These are phyloP conservation scores for Meloidogyne hapla DNA, from an alignment of 1,140 invertebrate genomes.

Conservation along the genomic window DNA sequence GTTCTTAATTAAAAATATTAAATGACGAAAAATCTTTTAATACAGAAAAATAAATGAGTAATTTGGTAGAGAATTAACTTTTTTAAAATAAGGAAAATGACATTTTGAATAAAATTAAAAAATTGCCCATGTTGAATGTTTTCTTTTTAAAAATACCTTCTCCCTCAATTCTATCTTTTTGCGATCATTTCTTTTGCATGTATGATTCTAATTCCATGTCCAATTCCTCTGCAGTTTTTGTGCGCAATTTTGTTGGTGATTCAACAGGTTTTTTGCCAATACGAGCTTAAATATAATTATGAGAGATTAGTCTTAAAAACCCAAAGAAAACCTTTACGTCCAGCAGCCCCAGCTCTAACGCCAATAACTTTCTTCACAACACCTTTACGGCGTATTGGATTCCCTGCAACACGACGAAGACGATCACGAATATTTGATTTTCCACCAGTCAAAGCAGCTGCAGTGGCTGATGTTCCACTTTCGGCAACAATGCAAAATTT, in stretches of 20 bases:
- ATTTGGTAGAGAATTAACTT: not conserved
- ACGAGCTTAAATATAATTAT: not conserved
- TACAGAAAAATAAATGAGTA: slow-evolving; percentile 8
- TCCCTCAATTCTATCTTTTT: not conserved
- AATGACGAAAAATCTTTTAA: not conserved
- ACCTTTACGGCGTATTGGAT: slow-evolving; percentile 1
- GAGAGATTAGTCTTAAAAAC: too few species aligned
- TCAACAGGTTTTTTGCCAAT: not conserved
- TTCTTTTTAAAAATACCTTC: not conserved
- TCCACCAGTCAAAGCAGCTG: not conserved
- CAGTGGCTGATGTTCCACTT: not conserved
- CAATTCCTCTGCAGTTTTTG: slow-evolving; percentile 39
- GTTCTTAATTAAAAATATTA: too few species aligned
- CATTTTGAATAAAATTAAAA: not conserved
- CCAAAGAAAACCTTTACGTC: slow-evolving; percentile 16
- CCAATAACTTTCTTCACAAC: not conserved
- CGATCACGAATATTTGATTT: slow-evolving; percentile 33
- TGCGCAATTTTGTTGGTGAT: slow-evolving; percentile 3
- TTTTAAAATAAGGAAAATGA: not conserved
- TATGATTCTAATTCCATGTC: slow-evolving; percentile 43
- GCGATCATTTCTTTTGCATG: slow-evolving; percentile 27
- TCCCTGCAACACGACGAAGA: slow-evolving; percentile 30
- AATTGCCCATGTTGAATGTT: too few species aligned
- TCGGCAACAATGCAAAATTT: slow-evolving; percentile 37
- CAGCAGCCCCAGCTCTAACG: slow-evolving; percentile 6